Evolutionary conservation across 2,113 vertebrate species (phyloP), one percentile per base, ranked within the genome.

Genomic region (Oxygymnocypris stewartii): DNA sequence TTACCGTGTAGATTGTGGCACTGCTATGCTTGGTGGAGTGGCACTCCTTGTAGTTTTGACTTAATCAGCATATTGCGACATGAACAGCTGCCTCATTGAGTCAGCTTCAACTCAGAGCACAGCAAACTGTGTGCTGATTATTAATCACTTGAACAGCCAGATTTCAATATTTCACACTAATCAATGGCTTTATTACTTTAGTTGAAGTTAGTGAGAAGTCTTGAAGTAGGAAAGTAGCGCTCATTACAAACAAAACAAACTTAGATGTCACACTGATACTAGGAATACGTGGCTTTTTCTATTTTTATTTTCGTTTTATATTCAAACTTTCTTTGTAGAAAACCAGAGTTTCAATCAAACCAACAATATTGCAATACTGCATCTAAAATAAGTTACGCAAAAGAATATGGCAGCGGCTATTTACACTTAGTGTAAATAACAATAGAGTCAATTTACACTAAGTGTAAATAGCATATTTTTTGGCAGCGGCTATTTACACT

Each of bases 1-100:
- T 95, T 93, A 94, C 92, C 88, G 82, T 89, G 92, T 90, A 92
- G 93, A 95, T 94, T 92, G 92, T 85, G 85, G 88, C 90, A 88
- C 92, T 91, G 51, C 90, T 88, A 86, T 82, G 91, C 91, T 87
- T 90, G 90, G 90, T 94, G 88, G 90, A 95, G 94, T 91, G 92
- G 90, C 91, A 92, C 92, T 90, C 87, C 90, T 90, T 79, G 90
- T 94, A 91, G 91, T 94, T 94, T 94, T 87, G 85, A 88, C 83
- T 88, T 84, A 88, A 90, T 91, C 88, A 88, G 90, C 91, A 90
- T 89, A 89, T 89, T 89, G 85, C 86, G 75, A 88, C 87, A 25
- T 85, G 84, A 80, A 90, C 85, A 92, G 94, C 93, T 90, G 92
- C 93, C 91, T 92, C 87, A 16, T 86, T 31, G 67, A 91, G 89